Percentiles rank a stretch among this genome's conserved stretches.
Conservation (phyloP, 2,888 invertebrate species). For the Zeuzera pyrina region DNA sequence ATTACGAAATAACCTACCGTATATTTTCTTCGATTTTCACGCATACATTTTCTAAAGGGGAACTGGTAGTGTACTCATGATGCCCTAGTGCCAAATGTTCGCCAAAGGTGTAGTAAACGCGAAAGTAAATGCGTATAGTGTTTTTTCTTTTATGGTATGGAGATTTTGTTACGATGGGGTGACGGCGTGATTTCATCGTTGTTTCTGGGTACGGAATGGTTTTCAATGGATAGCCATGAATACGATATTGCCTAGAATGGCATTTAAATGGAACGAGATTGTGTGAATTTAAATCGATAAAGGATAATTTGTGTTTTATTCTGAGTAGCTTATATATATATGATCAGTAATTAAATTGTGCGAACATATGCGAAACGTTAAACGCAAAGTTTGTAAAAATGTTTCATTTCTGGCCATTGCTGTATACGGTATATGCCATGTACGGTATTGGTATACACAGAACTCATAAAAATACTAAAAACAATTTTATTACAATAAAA, state of each 20-base stretch:
- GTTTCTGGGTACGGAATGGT: constrained; percentile 26
- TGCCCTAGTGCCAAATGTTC: constrained; percentile 21
- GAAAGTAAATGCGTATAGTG: constrained; percentile 36
- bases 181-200: constrained; percentile 32
- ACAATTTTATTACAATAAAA: no score
- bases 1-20: constrained; percentile 17
- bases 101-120: constrained; percentile 51
- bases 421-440: no score
- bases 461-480: no score
- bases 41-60: constrained; percentile 16
- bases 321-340: no score
- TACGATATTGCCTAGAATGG: constrained; percentile 3
- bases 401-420: no score
- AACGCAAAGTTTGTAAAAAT: no score
- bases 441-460: no score
- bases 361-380: no score
- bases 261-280: constrained; percentile 1
- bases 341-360: no score
- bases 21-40: constrained; percentile 13
- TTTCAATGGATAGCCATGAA: constrained; percentile 19
- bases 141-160: constrained; percentile 37
- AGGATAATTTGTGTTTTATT: no score
- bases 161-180: constrained; percentile 27
- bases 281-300: neutral
- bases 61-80: constrained; percentile 17